Conservation (phyloP, 2,888 invertebrate genomes). For the Aelia acuminata region DNA sequence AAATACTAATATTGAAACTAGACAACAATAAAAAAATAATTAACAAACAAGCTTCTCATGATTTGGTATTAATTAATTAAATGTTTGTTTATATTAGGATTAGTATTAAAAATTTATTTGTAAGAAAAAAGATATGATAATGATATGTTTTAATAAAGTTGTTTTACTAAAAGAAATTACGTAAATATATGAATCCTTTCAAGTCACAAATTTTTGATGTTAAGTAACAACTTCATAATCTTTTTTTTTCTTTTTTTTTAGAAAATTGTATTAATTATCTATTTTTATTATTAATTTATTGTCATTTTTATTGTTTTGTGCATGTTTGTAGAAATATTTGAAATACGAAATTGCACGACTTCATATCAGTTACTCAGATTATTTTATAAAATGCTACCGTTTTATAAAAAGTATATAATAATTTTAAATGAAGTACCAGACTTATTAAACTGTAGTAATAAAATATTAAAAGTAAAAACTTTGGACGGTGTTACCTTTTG, state of each 20-base stretch:
- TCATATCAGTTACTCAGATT: neutral
- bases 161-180: neutral
- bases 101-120: neutral
- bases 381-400: slow-evolving; percentile 35
- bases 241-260: slow-evolving; percentile 17
- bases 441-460: neutral
- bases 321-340: slow-evolving; percentile 28
- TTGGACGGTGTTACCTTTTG: slow-evolving; percentile 29
- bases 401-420: slow-evolving; percentile 23
- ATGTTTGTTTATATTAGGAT: neutral
- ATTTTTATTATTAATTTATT: slow-evolving; percentile 44
- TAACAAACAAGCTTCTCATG: neutral
- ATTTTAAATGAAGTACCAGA: slow-evolving; percentile 37
- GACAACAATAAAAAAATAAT: neutral
- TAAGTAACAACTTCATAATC: neutral
- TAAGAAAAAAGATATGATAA: neutral
- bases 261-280: slow-evolving; percentile 34
- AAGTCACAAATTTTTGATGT: neutral
- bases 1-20: neutral
- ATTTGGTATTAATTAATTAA: neutral
- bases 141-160: slow-evolving; percentile 25
- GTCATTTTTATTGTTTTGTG: slow-evolving; percentile 35
- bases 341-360: slow-evolving; percentile 27
- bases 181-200: neutral
- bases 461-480: neutral